Percentiles rank a stretch among this genome's conserved stretches.
Conservation (phyloP, 2,888 invertebrate species). For the Nomada flava region DNA sequence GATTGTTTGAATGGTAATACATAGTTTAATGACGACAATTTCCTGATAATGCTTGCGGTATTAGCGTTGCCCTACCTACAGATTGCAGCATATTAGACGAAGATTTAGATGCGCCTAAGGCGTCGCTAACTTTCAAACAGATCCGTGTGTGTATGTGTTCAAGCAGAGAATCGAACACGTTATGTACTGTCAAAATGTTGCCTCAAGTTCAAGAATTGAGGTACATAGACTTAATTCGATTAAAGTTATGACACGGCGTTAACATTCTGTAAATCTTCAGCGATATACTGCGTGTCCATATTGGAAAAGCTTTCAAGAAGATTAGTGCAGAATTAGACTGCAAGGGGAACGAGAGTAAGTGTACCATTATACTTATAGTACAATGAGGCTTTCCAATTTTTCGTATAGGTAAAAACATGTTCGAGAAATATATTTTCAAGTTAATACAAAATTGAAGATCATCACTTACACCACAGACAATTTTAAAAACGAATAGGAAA, state of each 20-base stretch:
- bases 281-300: background rate
- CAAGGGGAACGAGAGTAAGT: background rate
- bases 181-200: slow-evolving; percentile 42
- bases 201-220: slow-evolving; percentile 33
- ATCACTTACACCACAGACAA: no score
- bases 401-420: no score
- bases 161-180: background rate
- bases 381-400: background rate
- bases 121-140: slow-evolving; percentile 42
- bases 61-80: slow-evolving; percentile 44
- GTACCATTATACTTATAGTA: background rate
- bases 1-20: slow-evolving; percentile 46
- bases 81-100: slow-evolving; percentile 47
- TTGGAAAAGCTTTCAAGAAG: slow-evolving; percentile 6
- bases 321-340: background rate
- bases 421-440: no score
- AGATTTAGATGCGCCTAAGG: slow-evolving; percentile 57
- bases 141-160: background rate
- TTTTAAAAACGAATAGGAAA: no score
- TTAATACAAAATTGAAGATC: no score
- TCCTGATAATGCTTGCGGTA: slow-evolving; percentile 46
- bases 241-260: slow-evolving; percentile 20
- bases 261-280: background rate
- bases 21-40: slow-evolving; percentile 58
- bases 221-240: slow-evolving; percentile 41